A percentile compares a stretch with the other conserved stretches of the same genome.
Conservation (phyloP, 2,113 vertebrate genomes). For the Bombycilla garrulus region DNA sequence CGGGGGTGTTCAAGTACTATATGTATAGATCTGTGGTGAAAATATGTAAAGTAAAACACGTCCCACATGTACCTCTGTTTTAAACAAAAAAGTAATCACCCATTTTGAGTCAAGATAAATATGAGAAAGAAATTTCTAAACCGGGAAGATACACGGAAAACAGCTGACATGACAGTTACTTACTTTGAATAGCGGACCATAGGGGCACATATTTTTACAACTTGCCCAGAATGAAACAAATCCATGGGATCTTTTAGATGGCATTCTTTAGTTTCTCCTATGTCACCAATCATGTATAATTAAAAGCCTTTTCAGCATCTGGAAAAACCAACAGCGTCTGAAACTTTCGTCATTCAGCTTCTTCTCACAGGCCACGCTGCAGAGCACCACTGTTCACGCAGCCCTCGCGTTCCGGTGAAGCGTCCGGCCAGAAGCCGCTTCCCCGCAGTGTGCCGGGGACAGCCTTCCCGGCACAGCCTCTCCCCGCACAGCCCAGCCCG, state of each 20-base stretch:
- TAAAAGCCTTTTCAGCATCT: constrained; percentile 11
- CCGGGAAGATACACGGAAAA: background rate
- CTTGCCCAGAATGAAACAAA: constrained; percentile 83
- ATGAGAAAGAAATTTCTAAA: background rate
- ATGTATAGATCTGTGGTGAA: background rate
- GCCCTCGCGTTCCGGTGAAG: fast-evolving
- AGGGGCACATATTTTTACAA: constrained; percentile 90
- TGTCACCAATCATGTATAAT: constrained; percentile 35
- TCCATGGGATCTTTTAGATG: constrained; percentile 75
- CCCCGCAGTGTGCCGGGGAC: fast-evolving
- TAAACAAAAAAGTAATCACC: background rate
- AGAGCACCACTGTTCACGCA: fast-evolving
- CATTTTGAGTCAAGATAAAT: background rate
- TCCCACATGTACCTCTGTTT: background rate
- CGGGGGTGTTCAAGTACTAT: background rate
- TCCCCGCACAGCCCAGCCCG: fast-evolving
- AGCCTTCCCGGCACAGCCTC: fast-evolving
- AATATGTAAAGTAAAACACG: background rate
- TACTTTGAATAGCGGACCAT: constrained; percentile 99
- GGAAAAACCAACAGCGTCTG: background rate
- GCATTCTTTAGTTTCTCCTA: constrained; percentile 22
- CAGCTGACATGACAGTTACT: constrained; percentile 42
- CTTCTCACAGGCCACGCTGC: fast-evolving
- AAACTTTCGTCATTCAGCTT: no score
- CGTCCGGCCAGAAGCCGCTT: background rate